A percentile compares a stretch with the other conserved stretches of the same genome.
phyloP scores from a whole-genome alignment of 2,888 invertebrate species.

The Leptarthrus brevirostris region DNA sequence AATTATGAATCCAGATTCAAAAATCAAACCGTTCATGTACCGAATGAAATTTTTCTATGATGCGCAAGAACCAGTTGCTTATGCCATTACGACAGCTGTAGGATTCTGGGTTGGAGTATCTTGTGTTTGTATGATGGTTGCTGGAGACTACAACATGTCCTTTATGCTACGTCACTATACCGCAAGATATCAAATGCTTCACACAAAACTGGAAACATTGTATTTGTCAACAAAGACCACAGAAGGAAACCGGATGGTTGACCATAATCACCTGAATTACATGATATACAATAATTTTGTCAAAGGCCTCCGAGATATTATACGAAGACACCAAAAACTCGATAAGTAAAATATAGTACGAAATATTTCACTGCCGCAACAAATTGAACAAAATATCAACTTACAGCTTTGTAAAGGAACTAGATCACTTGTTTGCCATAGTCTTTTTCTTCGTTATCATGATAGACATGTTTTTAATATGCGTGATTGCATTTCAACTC shows the following conservation, averaged over 20 bases:
- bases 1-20: constrained; percentile 29
- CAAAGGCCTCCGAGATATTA: background rate
- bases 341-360: background rate
- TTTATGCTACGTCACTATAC: constrained; percentile 38
- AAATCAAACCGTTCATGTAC: constrained; percentile 46
- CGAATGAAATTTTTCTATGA: constrained; percentile 47
- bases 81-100: constrained; percentile 35
- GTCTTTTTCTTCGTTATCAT: constrained; percentile 40
- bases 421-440: constrained; percentile 37
- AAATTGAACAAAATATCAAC: background rate
- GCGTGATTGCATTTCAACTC: constrained; percentile 50
- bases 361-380: background rate
- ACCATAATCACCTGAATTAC: too few species aligned
- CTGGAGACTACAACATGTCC: constrained; percentile 39
- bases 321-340: constrained; percentile 13
- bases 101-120: constrained; percentile 47
- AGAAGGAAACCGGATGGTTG: too few species aligned
- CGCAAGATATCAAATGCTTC: constrained; percentile 33
- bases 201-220: constrained; percentile 17
- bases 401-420: constrained; percentile 42
- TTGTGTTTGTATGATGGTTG: constrained; percentile 32
- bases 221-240: too few species aligned
- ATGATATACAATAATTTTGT: too few species aligned
- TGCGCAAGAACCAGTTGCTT: constrained; percentile 44
- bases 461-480: constrained; percentile 33